Base-by-base conservation (phyloP, 2,888 invertebrate species). In the Coleophora deauratella region DNA sequence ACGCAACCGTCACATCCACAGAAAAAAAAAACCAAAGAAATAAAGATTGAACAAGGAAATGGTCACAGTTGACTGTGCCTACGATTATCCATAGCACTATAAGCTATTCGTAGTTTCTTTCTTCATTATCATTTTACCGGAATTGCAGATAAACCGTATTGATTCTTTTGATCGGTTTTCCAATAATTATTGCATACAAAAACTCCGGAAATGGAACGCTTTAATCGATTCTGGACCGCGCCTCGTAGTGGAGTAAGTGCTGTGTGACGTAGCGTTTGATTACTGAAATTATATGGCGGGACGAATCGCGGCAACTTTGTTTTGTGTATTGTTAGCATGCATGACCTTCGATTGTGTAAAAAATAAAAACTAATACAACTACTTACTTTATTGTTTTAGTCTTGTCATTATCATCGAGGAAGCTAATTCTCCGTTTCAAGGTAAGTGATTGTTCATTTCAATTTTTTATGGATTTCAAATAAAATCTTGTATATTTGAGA, bases 231-330 rank as follows among this genome's bases (percentile, higher is more conserved):
- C 72, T 63, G 68, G 70, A 72, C 73, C 73, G 69, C 72, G 68
- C 73, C 75, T 77, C 69, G 65, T 56, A 59, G 68, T 82, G 6
- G 21, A 21, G 21, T 21, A 21, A 21, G 21, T 6, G 6, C 6
- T 4, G 21, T 21, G 21, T 21, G 81, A 81, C 82, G 77, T 72
- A 63, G 76, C 73, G 63, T 75, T 80, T 72, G 75, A 81, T 78
- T 81, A 57, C 74, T 67, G 70, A 81, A 82, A 81, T 80, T 81
- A 82, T 82, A 80, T 77, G 80, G 82, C 78, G 74, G 70, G 69
- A 69, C 81, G 71, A 79, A 82, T 75, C 70, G 66, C 61, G 60
- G 62, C 67, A 70, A 77, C 72, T 79, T 73, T 78, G 77, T 78
- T 77, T 74, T 73, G 71, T 72, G 76, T 79, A 79, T 81, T 82